Base-by-base conservation (phyloP, 2,888 invertebrate species). In the Agriopis aurantiaria region DNA sequence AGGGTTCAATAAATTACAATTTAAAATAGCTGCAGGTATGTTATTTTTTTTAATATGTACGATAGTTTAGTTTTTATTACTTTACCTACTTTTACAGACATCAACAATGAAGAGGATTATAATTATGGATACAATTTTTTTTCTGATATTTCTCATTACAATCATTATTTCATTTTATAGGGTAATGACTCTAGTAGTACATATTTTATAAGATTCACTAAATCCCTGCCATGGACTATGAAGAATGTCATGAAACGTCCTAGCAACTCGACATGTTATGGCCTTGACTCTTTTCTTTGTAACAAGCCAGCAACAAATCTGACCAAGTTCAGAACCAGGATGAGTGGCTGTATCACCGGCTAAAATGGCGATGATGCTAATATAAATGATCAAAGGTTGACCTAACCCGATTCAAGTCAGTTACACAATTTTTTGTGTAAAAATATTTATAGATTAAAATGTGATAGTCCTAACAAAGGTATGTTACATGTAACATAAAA, bases 51-150 rank as follows among this genome's bases (percentile, higher is more conserved):
- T 82, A 85, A 88, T 65, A 63, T 58, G 58, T 58, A 58, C 57
- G 89, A 88, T n/a, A 88, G 89, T 90, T 90, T 89, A 91, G 85
- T 91, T 90, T 87, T 85, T 88, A 85, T 85, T 43, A 10, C 9
- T 43, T 43, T 43, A 56, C 43, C 7, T 33, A 33, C n/a, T 5
- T 48, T 48, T n/a, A 48, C 48, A 5, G 48, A 48, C 48, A n/a
- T 48, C 48, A n/a, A 48, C 14, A 33, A 48, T 4, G n/a, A 12
- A 48, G 7, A 48, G 7, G 48, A 2, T 48, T n/a, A 4, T 48
- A 12, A 48, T n/a, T 48, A 12, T 23, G 17, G 2, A 23, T n/a
- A 48, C 48, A 14, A 1, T 48, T 48, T 48, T n/a, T n/a, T 48
- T 48, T n/a, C 8, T n/a, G 1, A n/a, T 48, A 33, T 33, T 33